A percentile compares a stretch with the other conserved stretches of the same genome.
These are phyloP conservation scores for Heptranchias perlo DNA, from an alignment of 2,113 vertebrate species.

Conservation along the genomic window DNA sequence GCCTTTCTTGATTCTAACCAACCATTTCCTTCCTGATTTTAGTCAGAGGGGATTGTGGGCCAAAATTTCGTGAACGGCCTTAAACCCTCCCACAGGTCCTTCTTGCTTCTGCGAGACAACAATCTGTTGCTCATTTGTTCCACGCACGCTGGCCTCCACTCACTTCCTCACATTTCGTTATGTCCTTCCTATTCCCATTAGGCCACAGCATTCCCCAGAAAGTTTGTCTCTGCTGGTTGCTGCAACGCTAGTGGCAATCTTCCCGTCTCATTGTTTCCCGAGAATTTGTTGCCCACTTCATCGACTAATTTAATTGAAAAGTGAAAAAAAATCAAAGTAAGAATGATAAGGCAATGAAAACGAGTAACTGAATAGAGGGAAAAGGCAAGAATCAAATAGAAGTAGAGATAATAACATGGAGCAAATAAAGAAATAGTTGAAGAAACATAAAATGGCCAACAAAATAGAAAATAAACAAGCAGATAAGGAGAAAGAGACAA, in stretches of 20 bases:
- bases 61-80: background rate
- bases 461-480: too few species aligned
- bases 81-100: background rate
- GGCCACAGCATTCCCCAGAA: background rate
- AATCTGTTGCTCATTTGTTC: background rate
- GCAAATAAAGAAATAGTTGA: background rate
- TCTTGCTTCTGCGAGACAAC: background rate
- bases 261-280: background rate
- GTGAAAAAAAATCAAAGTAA: background rate
- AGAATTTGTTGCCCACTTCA: background rate
- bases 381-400: background rate
- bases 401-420: background rate
- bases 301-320: background rate
- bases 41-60: background rate
- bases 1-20: background rate
- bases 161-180: background rate
- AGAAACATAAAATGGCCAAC: too few species aligned
- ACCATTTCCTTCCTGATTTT: too few species aligned
- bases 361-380: background rate
- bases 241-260: background rate
- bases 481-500: too few species aligned
- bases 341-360: background rate
- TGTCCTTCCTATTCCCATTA: background rate
- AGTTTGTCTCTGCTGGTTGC: background rate
- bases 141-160: background rate